phyloP scores from a whole-genome alignment of 2,113 vertebrate species.

The rabbit (Oryctolagus cuniculus) region DNA sequence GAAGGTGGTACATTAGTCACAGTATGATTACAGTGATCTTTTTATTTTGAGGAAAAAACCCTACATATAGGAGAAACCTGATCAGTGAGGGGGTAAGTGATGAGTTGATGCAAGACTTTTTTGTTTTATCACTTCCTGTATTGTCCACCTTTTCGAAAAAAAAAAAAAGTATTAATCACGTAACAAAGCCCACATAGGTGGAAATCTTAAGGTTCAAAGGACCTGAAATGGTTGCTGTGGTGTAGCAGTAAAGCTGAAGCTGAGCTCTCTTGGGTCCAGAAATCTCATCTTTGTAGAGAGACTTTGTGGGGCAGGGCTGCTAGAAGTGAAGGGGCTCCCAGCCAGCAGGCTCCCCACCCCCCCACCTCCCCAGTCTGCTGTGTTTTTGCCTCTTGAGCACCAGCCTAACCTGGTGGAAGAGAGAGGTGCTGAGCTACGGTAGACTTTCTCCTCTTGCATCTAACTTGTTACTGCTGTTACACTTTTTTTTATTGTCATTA shows the following conservation, averaged over 20 bases:
- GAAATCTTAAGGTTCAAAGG: constrained; percentile 18
- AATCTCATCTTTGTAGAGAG: neutral
- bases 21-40: neutral
- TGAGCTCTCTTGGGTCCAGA: neutral
- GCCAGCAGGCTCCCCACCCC: too few species aligned
- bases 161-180: neutral
- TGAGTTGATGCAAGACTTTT: neutral
- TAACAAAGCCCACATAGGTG: neutral
- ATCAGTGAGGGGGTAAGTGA: neutral
- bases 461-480: neutral
- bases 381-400: neutral
- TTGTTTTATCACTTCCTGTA: neutral
- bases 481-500: neutral
- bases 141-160: neutral
- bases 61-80: neutral
- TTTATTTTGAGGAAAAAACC: neutral
- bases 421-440: fast-evolving
- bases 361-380: neutral
- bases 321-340: neutral
- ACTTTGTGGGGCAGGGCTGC: neutral
- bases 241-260: neutral
- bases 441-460: neutral
- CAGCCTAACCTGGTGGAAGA: neutral
- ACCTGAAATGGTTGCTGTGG: neutral
- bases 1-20: neutral